A percentile compares a stretch with the other conserved stretches of the same genome.
Conservation (phyloP, 2,113 vertebrate genomes). For the Craseonycteris thonglongyai region DNA sequence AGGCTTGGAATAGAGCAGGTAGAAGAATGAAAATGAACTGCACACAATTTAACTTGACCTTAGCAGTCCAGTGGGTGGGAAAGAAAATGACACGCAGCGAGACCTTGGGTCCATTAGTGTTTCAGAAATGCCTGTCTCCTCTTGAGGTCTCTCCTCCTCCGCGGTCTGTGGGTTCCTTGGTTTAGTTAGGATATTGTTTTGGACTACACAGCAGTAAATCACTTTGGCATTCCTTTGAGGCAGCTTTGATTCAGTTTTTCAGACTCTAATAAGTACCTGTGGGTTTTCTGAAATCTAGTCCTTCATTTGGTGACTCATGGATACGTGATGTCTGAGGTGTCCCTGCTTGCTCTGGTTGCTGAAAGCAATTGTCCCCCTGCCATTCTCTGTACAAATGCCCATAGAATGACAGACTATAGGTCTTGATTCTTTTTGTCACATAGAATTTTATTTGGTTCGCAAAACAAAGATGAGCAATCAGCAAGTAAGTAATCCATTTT, state of each 20-base stretch:
- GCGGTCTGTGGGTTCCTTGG: background rate
- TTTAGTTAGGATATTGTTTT: conserved; percentile 14
- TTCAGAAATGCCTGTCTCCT: background rate
- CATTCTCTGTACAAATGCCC: background rate
- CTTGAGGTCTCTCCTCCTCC: background rate
- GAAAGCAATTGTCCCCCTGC: background rate
- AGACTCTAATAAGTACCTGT: background rate
- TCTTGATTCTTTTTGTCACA: background rate
- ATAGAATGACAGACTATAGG: background rate
- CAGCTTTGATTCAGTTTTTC: background rate
- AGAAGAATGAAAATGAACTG: background rate
- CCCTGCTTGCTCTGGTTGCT: background rate
- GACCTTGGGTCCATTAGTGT: background rate
- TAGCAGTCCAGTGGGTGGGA: background rate
- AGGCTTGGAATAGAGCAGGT: background rate
- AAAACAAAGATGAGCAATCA: background rate
- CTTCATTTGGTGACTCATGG: background rate
- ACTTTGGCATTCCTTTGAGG: background rate
- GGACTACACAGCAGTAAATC: conserved; percentile 26
- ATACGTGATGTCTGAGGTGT: background rate
- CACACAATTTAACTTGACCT: background rate
- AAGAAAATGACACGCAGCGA: background rate
- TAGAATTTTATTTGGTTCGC: background rate
- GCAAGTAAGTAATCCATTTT: background rate
- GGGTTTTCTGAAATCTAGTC: background rate